Evolutionary conservation across 2,888 invertebrate genomes (phyloP), one percentile per base, ranked within the genome.

Genomic region (Protophormia terraenovae): DNA sequence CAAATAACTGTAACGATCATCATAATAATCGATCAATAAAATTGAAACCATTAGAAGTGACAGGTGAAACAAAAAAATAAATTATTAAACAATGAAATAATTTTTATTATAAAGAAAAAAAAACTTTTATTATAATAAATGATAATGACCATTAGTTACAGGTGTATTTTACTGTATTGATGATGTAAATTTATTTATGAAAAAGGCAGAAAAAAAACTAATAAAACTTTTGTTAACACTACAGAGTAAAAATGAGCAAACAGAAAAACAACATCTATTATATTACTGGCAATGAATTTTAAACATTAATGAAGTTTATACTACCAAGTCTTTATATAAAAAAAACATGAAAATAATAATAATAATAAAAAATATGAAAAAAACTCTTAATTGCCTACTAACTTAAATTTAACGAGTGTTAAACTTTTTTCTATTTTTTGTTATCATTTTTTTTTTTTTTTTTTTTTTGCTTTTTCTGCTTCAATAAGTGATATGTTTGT

Each of bases 371-470:
- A 60, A 58, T 45, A 16, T 50, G 29, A n/a, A 41, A 71, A 77
- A 71, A 64, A 38, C 60, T 64, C 64, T 55, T 83, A 83, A 78
- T 67, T 83, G 66, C 32, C 77, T 41, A 78, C 77, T 73, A 73
- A 78, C 83, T 83, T 73, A 12, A 66, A 47, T 83, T 72, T 72
- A 83, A 83, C 64, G 50, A 60, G 16, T 47, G 38, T 55, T 47
- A 19, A 38, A 24, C 45, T 45, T 55, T 69, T 76, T 66, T 55
- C 14, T 16, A 55, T 38, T 45, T 55, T 69, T 76, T 66, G 41
- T 7, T 16, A 55, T 32, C 22, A 8, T 27, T 55, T 8, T 53
- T 47, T 41, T 35, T 24, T 10, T 16, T n/a, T 16, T 16, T 16
- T 41, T 19, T 32, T 55, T 22, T 27, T 41, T 29, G 10, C 29